Base-by-base conservation (phyloP, 2,113 vertebrate species). In the Fregata magnificens region DNA sequence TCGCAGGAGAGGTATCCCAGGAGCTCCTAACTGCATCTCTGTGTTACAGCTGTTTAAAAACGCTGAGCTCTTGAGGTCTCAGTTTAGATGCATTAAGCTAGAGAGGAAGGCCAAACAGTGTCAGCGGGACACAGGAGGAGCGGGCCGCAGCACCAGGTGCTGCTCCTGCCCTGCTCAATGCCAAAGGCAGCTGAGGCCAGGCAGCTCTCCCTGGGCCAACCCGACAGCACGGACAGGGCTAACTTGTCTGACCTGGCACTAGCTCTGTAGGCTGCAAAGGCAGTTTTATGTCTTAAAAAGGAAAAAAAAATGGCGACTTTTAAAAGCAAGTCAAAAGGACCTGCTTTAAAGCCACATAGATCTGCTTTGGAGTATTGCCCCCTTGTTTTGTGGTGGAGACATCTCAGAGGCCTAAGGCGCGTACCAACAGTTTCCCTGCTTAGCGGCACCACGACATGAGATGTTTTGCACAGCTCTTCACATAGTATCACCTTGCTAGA, bases 101-200 rank as follows among this genome's bases (percentile, higher is more conserved):
- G 31, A n/a, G 10, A 49, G 40, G 31, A 36, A 44, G 44, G 21
- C 29, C 26, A 26, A n/a, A 28, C 5, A 19, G 55, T 82, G 42
- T 26, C 29, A 9, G 31, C 1, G 2, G 20, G 38, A 40, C 22
- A 5, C 20, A 12, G 61, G 16, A 74, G 69, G 31, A 31, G 8
- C 49, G 44, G 29, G 28, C 42, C 1, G 1, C 2, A 9, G 22
- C 9, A 5, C 13, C 1, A 26, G 59, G 15, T 19, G 45, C 34
- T 76, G 45, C 42, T 89, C 32, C 1, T 1, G 26, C 53, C 58
- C 21, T 0, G 0, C 44, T 59, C 9, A 3, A 28, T 36, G 44
- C 36, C 44, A 7, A 29, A 12, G 28, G 71, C 31, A 26, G 31
- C 49, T 32, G 19, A 12, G 18, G 34, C 36, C 2, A 5, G 32